Conservation (phyloP, 2,113 vertebrate genomes). For the Ondatra zibethicus region DNA sequence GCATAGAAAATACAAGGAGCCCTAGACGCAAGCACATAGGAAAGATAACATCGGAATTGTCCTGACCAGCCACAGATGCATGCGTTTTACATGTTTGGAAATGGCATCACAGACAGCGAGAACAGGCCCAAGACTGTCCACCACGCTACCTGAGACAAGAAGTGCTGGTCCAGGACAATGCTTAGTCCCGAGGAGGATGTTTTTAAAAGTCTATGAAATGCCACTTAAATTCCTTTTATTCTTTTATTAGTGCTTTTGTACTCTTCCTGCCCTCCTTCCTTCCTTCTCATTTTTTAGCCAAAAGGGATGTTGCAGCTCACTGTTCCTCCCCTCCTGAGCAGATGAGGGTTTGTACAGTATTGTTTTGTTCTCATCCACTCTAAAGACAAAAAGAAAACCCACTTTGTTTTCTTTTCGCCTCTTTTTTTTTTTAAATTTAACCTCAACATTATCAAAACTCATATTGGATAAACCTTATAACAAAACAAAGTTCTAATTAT, state of each 20-base stretch:
- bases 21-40: neutral
- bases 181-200: neutral
- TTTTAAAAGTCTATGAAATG: neutral
- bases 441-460: constrained; percentile 9
- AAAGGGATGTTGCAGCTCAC: neutral
- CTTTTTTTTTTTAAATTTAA: constrained; percentile 44
- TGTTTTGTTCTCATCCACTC: constrained; percentile 35
- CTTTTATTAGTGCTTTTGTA: neutral
- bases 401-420: neutral
- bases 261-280: neutral
- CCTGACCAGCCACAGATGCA: neutral
- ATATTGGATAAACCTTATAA: constrained; percentile 15
- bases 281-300: neutral
- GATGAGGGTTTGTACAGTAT: neutral
- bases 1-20: constrained; percentile 1
- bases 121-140: neutral
- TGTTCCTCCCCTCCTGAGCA: neutral
- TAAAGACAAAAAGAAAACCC: neutral
- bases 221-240: constrained; percentile 3
- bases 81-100: neutral
- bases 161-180: neutral
- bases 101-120: neutral
- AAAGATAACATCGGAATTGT: neutral
- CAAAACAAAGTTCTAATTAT: constrained; percentile 20
- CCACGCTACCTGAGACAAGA: neutral